Base-by-base conservation (phyloP, 2,113 vertebrate genomes). In the Atrichornis clamosus region DNA sequence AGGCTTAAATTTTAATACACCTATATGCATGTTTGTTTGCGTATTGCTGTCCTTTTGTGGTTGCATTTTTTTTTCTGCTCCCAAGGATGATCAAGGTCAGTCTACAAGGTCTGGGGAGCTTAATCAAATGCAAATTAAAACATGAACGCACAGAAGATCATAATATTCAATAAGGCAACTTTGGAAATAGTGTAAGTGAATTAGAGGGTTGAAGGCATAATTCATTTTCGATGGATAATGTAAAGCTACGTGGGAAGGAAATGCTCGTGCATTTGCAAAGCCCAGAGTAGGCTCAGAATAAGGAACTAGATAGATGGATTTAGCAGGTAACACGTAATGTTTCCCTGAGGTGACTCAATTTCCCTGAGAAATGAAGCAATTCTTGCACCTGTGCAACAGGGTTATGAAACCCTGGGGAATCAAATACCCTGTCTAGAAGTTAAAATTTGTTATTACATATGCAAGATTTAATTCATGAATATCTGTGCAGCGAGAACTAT, bases 91-190 rank as follows among this genome's bases (percentile, higher is more conserved):
- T 89, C 90, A 94, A 94, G 92, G 95, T 97, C 96, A 90, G 32
- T 30, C n/a, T 84, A 27, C 69, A 78, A 90, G 79, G 85, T 77
- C 76, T 78, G 28, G 44, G 58, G 28, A 89, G 60, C 68, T 79
- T 96, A 93, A 96, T 93, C 88, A 75, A 88, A 97, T 93, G 95
- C 80, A 95, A 96, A 97, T 97, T 94, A 96, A 97, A 96, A 93
- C 88, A 90, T 20, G 79, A 94, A 90, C 4, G 0, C 73, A 55
- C 28, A 64, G 37, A 78, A 90, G 47, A 95, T 89, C 44, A 84
- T 91, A 92, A 93, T 96, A 96, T 95, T 94, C 86, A 78, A 93
- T 94, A 96, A 95, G 86, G 76, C 53, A 93, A 96, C 92, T 96
- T 96, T 89, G 92, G 84, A 96, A 94, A 87, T 24, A 75, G 65